phyloP scores from a whole-genome alignment of 2,797 vertebrate species.

The Periophthalmus magnuspinnatus region DNA sequence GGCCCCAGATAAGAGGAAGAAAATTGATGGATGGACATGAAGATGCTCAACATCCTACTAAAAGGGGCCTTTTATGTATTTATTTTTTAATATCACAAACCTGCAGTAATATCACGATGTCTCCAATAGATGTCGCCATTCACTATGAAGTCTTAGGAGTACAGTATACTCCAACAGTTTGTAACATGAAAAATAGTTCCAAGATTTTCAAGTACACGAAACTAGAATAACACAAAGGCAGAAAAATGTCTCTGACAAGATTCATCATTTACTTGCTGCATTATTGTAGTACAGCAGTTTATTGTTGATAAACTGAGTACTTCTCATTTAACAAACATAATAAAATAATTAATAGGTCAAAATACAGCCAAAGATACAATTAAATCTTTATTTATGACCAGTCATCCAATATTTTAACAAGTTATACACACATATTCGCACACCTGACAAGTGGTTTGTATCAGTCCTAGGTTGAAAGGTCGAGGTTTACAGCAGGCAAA shows the following conservation, averaged over 20 bases:
- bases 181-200: not conserved
- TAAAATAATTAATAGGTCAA: conserved; percentile 1
- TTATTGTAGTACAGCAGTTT: not conserved
- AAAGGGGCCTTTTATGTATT: not conserved
- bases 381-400: conserved; percentile 73
- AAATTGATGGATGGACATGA: too few relatives aligned
- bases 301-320: not conserved
- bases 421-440: conserved; percentile 50
- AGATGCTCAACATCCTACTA: not conserved
- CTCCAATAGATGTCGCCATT: not conserved
- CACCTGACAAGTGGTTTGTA: conserved; percentile 66
- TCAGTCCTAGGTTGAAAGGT: conserved; percentile 59
- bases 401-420: conserved; percentile 59
- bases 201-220: not conserved
- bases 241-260: too few relatives aligned
- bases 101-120: not conserved
- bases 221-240: not conserved
- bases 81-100: not conserved
- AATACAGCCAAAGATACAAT: conserved; percentile 27
- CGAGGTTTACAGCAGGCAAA: conserved; percentile 67
- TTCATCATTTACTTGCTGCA: not conserved
- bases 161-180: not conserved
- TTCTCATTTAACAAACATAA: not conserved
- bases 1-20: too few relatives aligned
- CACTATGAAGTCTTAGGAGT: not conserved